Base-by-base conservation (phyloP, 2,113 vertebrate species). In the Chauna torquata region DNA sequence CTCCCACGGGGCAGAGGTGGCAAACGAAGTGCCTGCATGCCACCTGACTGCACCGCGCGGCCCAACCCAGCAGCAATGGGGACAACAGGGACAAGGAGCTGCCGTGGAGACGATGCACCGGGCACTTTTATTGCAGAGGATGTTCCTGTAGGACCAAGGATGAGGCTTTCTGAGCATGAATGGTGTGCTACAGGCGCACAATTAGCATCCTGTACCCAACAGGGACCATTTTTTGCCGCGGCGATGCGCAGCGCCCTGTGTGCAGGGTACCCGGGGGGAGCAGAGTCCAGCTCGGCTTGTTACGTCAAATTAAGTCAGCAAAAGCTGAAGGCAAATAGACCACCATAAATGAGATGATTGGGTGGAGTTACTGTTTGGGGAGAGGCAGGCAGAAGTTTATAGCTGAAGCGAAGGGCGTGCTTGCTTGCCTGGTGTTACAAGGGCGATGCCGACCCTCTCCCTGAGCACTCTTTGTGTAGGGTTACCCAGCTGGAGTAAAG, bases 151-250 rank as follows among this genome's bases (percentile, higher is more conserved):
- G 28, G 7, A 28, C 79, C n/a, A 16, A 80, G 47, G 55, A 42
- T 0, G 0, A 85, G 20, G 24, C 19, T 92, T 68, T 80, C 28
- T 28, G 49, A 57, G 40, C 2, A 0, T 27, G 30, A 71, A 58
- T 5, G 17, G 25, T 15, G 11, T 1, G 7, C 45, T 3, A 30
- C 0, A 1, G 14, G 44, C 0, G 0, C 0, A 0, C 0, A 0
- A 44, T 40, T 20, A 58, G 34, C 64, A 42, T 52, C 34, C 30
- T 15, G 6, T 10, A 25, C 40, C 52, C 0, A 1, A 25, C 47
- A 20, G 0, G 1, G 49, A n/a, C 27, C 18, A 6, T 19, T 65
- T 79, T 55, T 71, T 13, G 49, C 57, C 0, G 0, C 0, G 0
- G 25, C 9, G 65, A 49, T 12, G 7, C 16, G 65, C 65, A 38